Evolutionary conservation across 1,140 invertebrate genomes (phyloP), one percentile per base, ranked within the genome.

Genomic region (Zelostemma sp.): DNA sequence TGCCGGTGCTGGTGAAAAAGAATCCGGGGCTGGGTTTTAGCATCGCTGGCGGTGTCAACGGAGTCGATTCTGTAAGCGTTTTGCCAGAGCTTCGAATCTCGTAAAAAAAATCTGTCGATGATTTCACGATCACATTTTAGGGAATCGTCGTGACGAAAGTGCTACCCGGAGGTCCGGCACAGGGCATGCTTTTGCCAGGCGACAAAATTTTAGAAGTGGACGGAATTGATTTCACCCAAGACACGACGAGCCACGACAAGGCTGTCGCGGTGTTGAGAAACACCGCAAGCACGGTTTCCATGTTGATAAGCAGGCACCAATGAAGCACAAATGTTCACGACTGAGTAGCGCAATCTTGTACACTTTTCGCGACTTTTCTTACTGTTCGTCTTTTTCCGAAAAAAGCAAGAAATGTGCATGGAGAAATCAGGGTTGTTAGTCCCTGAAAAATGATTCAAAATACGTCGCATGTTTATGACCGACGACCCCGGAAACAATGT

Each of bases 131-230:
- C 3, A 8, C 25, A 28, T 73, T 51, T 4, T 71, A 89, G 88
- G 89, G 88, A 61, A 88, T 90, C 50, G 89, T 88, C 74, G 85
- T 90, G 16, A 87, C 86, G 50, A 84, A 86, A 67, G 85, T 88
- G 11, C 86, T 83, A 60, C 86, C 87, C 6, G 85, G 88, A 21
- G 84, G 87, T 14, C 86, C 84, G 45, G 88, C 88, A 16, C 84
- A 86, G 68, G 83, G 84, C 21, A 79, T 86, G 43, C 78, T 90
- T 49, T 84, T 82, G 68, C 81, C 88, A 1, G 88, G 88, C 28
- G 89, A 90, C 65, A 89, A 89, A 79, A 84, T 90, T 55, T 75
- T 90, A 19, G 88, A 90, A 73, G 88, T 89, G 25, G 88, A 90
- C 74, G 88, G 88, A 49, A 88, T 88, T 67, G 89, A 90, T 76